Conservation (phyloP, 2,113 vertebrate genomes). For the Apus apus region DNA sequence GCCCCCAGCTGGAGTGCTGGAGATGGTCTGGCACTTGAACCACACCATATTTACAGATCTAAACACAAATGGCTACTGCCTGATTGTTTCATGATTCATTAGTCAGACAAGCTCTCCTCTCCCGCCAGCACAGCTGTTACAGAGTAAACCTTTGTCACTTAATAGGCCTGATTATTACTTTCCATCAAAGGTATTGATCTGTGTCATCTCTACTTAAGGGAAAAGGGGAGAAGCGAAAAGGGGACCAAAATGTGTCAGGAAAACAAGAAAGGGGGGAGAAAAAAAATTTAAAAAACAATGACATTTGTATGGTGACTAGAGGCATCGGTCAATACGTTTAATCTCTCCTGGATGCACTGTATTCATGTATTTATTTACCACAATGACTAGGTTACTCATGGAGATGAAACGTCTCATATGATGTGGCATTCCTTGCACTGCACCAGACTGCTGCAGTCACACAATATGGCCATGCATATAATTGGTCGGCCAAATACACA, state of each 20-base stretch:
- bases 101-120: conserved; percentile 99
- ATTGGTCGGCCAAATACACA: conserved; percentile 18
- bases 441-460: conserved; percentile 48
- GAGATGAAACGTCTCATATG: conserved; percentile 39
- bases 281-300: not conserved
- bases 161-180: conserved; percentile 99
- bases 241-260: conserved; percentile 59
- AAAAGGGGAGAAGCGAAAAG: conserved; percentile 71
- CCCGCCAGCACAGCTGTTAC: conserved; percentile 99
- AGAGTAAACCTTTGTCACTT: conserved; percentile 99
- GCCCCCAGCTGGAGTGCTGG: conserved; percentile 99
- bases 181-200: conserved; percentile 99
- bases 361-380: not conserved
- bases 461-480: conserved; percentile 60
- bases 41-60: conserved; percentile 99
- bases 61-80: conserved; percentile 99
- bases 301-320: not conserved
- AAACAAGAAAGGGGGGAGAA: conserved; percentile 5
- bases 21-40: conserved; percentile 99
- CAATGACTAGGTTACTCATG: not conserved
- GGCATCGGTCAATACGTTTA: not conserved
- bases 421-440: not conserved
- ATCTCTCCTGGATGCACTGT: conserved; percentile 33
- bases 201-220: conserved; percentile 91
- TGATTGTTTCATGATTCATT: conserved; percentile 99